phyloP scores from a whole-genome alignment of 2,797 vertebrate genomes.

The Geotria australis region DNA sequence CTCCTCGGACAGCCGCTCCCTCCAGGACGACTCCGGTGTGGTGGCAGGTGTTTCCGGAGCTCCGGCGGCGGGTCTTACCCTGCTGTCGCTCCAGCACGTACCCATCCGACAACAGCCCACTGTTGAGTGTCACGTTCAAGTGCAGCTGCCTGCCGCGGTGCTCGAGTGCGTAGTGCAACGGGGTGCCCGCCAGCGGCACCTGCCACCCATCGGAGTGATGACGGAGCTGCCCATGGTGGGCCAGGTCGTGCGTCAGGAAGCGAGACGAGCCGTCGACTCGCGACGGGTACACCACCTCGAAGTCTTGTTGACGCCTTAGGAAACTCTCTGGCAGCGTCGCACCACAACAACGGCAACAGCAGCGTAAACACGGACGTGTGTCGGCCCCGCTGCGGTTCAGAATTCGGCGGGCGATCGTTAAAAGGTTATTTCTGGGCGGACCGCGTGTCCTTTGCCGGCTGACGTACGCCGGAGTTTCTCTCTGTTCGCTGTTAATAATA shows the following conservation, averaged over 20 bases:
- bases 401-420: too few species aligned
- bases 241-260: slow-evolving; percentile 35
- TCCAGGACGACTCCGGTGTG: slow-evolving; percentile 28
- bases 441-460: too few species aligned
- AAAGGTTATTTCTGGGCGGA: too few species aligned
- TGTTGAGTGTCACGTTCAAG: slow-evolving; percentile 40
- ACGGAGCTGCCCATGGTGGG: slow-evolving; percentile 12
- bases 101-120: slow-evolving; percentile 24
- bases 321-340: slow-evolving; percentile 14
- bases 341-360: too few species aligned
- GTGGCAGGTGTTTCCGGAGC: slow-evolving; percentile 22
- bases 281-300: slow-evolving; percentile 32
- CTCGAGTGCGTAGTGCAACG: slow-evolving; percentile 35
- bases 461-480: too few species aligned
- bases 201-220: slow-evolving; percentile 20
- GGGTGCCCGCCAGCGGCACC: slow-evolving; percentile 7
- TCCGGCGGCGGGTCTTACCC: slow-evolving; percentile 12
- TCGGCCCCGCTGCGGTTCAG: too few species aligned
- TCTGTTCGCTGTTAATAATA: too few species aligned
- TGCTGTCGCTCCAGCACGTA: slow-evolving; percentile 39
- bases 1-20: slow-evolving; percentile 8
- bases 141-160: slow-evolving; percentile 20
- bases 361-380: too few species aligned
- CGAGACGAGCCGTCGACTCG: slow-evolving; percentile 25
- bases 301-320: slow-evolving; percentile 15